A percentile compares a stretch with the other conserved stretches of the same genome.
Evolutionary conservation across 92 coral and sea anemone species (phyloP).

Genomic region (Plumapathes pennacea): DNA sequence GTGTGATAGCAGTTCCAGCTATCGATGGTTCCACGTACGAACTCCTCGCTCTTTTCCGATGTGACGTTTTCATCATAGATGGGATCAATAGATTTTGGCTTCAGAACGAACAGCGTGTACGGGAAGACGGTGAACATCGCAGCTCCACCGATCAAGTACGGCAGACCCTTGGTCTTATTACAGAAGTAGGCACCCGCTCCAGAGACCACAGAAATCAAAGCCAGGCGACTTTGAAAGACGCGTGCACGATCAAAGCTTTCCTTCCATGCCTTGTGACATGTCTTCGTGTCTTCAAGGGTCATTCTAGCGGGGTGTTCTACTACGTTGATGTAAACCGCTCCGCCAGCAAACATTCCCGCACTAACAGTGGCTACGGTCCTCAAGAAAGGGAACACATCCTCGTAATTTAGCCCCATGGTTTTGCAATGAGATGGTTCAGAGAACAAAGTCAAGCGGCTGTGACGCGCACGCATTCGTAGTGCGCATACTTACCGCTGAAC

Average conservation of each 20-base stretch:
- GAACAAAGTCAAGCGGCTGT: too few species aligned
- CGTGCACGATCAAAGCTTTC: slow-evolving; percentile 67
- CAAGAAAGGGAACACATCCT: slow-evolving; percentile 53
- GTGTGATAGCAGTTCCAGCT: slow-evolving; percentile 76
- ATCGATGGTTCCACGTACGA: slow-evolving; percentile 63
- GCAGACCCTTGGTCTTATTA: slow-evolving; percentile 61
- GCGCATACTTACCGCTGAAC: too few species aligned
- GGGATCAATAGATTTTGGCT: slow-evolving; percentile 83
- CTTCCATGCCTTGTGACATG: slow-evolving; percentile 75
- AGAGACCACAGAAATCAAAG: slow-evolving; percentile 32
- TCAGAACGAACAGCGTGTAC: slow-evolving; percentile 62
- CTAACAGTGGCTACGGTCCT: slow-evolving; percentile 61
- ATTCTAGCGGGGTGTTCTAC: slow-evolving; percentile 83
- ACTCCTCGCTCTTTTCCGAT: slow-evolving; percentile 62
- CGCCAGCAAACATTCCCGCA: slow-evolving; percentile 69
- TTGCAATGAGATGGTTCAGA: too few species aligned
- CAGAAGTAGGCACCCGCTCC: slow-evolving; percentile 69
- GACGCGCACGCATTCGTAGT: too few species aligned
- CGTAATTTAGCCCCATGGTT: slow-evolving; percentile 71
- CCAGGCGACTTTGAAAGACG: slow-evolving; percentile 61
- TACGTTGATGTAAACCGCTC: slow-evolving; percentile 63
- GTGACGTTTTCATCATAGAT: slow-evolving; percentile 76
- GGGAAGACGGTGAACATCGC: slow-evolving; percentile 62
- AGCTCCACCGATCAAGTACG: slow-evolving; percentile 69
- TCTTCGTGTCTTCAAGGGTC: slow-evolving; percentile 63